Evolutionary conservation across 1,140 invertebrate species (phyloP).

Genomic region (Bombyx mandarina): DNA sequence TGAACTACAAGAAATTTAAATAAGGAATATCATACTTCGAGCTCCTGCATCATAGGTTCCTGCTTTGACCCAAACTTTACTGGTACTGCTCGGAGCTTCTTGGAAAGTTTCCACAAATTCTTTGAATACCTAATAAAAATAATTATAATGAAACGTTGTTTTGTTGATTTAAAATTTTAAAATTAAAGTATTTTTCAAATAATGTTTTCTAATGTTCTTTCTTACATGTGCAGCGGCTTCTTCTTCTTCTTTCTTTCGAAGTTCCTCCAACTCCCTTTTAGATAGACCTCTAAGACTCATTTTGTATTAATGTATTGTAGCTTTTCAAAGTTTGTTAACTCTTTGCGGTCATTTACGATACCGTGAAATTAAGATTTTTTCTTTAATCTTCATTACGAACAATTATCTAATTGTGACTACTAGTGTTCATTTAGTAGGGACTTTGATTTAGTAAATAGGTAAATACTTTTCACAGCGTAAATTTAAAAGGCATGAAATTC

Average conservation of each 20-base stretch:
- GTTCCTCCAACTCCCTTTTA: conserved; percentile 90
- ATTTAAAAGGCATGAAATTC: no score
- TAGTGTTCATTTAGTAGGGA: no score
- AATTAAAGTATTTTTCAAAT: no score
- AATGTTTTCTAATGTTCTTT: conserved; percentile 1
- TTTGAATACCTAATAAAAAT: conserved; percentile 83
- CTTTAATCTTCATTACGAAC: no score
- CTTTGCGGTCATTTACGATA: no score
- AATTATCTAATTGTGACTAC: no score
- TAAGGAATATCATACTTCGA: conserved; percentile 76
- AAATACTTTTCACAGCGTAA: no score
- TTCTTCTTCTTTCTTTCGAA: conserved; percentile 90
- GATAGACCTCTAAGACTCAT: conserved; percentile 86
- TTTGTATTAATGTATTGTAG: background rate
- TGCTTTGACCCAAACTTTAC: conserved; percentile 97
- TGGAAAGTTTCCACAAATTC: conserved; percentile 98
- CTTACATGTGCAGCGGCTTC: conserved; percentile 82
- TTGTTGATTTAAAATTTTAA: no score
- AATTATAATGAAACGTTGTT: conserved; percentile 2
- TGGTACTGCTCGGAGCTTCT: conserved; percentile 84
- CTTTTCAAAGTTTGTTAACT: no score
- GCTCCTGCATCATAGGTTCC: conserved; percentile 96
- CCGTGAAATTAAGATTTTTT: no score
- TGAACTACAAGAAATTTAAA: conserved; percentile 3
- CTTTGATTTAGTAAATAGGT: no score